Conservation (phyloP, 1,140 invertebrate species). For the Diorhabda carinulata region DNA sequence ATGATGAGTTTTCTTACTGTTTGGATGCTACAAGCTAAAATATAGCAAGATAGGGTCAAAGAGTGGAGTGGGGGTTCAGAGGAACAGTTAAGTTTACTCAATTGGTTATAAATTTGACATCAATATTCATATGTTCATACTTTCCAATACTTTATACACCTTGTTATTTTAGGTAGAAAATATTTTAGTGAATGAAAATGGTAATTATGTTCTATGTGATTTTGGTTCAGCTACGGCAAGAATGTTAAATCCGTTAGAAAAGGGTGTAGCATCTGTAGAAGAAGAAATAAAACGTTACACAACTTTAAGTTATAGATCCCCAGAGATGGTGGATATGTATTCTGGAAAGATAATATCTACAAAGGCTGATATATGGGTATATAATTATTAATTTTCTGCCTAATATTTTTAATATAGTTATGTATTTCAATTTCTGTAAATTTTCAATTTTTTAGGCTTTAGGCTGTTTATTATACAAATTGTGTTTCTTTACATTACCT, state of each 20-base stretch:
- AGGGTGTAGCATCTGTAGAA: constrained; percentile 72
- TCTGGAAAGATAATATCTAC: constrained; percentile 83
- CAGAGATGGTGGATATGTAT: constrained; percentile 96
- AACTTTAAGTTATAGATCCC: constrained; percentile 87
- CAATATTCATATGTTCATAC: no score
- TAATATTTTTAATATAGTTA: no score
- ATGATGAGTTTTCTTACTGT: no score
- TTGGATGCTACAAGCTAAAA: no score
- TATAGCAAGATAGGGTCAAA: no score
- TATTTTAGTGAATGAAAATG: constrained; percentile 57
- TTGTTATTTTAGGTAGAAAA: constrained; percentile 71
- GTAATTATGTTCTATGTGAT: constrained; percentile 40
- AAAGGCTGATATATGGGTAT: constrained; percentile 89
- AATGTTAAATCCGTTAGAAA: constrained; percentile 66
- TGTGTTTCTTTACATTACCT: constrained; percentile 88
- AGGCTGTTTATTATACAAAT: constrained; percentile 86
- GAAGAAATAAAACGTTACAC: constrained; percentile 95
- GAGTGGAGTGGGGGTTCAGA: no score
- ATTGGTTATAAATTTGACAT: no score
- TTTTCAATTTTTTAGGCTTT: constrained; percentile 62
- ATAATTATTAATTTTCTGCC: constrained; percentile 7
- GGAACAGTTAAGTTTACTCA: no score
- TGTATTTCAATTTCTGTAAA: neutral
- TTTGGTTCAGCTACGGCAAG: constrained; percentile 67
- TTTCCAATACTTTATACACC: no score